These are phyloP conservation scores for Siderastrea radians DNA, from an alignment of 92 coral and sea anemone species.

Conservation along the genomic window DNA sequence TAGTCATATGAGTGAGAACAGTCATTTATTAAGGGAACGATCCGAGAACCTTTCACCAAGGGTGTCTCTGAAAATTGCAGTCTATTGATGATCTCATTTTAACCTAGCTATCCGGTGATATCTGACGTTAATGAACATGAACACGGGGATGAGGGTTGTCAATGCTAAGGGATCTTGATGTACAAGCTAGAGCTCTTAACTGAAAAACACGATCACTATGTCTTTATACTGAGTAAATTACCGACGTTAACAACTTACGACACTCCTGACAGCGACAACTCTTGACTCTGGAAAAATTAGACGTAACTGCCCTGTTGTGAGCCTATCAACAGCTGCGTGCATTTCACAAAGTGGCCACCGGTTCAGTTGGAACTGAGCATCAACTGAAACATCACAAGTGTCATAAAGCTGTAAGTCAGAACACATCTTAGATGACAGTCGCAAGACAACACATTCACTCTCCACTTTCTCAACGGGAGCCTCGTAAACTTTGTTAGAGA, in stretches of 20 bases:
- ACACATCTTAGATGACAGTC: slow-evolving; percentile 64
- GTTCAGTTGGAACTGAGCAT: slow-evolving; percentile 80
- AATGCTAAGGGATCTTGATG: too few species aligned
- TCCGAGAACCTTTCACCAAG: too few species aligned
- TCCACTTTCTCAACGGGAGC: slow-evolving; percentile 73
- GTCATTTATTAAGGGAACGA: too few species aligned
- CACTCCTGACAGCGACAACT: slow-evolving; percentile 31
- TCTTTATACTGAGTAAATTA: neutral
- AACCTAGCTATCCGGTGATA: too few species aligned
- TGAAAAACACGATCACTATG: too few species aligned
- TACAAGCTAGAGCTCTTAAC: too few species aligned
- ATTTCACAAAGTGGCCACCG: slow-evolving; percentile 86
- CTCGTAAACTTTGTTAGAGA: slow-evolving; percentile 63
- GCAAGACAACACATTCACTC: slow-evolving; percentile 64
- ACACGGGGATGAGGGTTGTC: too few species aligned
- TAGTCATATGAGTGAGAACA: too few species aligned
- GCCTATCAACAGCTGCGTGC: slow-evolving; percentile 89
- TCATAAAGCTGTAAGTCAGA: slow-evolving; percentile 60
- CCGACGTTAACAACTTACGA: slow-evolving; percentile 27
- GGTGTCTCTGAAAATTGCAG: too few species aligned
- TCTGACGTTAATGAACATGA: too few species aligned
- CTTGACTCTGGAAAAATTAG: slow-evolving; percentile 55
- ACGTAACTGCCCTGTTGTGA: slow-evolving; percentile 58
- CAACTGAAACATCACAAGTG: slow-evolving; percentile 24
- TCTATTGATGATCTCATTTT: too few species aligned